Base-by-base conservation (phyloP, 2,113 vertebrate genomes). In the Oreochromis aureus region DNA sequence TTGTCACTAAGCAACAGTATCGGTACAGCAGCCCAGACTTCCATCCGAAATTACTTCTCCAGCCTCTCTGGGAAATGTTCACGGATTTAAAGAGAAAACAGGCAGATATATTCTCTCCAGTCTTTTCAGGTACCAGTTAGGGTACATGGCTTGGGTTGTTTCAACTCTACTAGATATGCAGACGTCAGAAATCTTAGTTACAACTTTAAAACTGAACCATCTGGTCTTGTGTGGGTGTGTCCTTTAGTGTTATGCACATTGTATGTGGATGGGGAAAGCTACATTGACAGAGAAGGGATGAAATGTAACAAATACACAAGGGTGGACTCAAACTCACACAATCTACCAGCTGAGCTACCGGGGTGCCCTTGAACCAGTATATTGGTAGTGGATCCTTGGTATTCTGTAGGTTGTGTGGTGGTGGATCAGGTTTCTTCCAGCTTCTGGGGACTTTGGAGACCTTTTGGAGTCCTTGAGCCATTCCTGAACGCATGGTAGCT, bases 1-100 rank as follows among this genome's bases (percentile, higher is more conserved):
- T 79, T 80, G 5, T 85, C 80, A 63, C 63, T 53, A 55, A 71
- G 87, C 84, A 80, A 8, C 76, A 39, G 81, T 41, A 24, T 30
- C 5, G 27, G 44, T 30, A 78, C 32, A 86, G 48, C 71, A 34
- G 36, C 10, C 11, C 19, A 24, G 22, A 66, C 39, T 61, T 39
- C 18, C n/a, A 30, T 46, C 55, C 3, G 15, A 27, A 85, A 69
- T 59, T 30, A 73, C 36, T 80, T 34, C 19, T 73, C 30, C 53
- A 19, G 24, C n/a, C 39, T 39, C n/a, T 36, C 3, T 1, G 54
- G 34, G 53, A 22, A 39, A 30, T 46, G 12, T 36, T 39, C 24
- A 10, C 46, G 12, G 11, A 15, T 80, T 79, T 34, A 7, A 15
- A n/a, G n/a, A 27, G 16, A 73, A n/a, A 79, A 55, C 19, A 51